These are phyloP conservation scores for Caprella mutica DNA, from an alignment of 2,888 invertebrate species.

Conservation along the genomic window DNA sequence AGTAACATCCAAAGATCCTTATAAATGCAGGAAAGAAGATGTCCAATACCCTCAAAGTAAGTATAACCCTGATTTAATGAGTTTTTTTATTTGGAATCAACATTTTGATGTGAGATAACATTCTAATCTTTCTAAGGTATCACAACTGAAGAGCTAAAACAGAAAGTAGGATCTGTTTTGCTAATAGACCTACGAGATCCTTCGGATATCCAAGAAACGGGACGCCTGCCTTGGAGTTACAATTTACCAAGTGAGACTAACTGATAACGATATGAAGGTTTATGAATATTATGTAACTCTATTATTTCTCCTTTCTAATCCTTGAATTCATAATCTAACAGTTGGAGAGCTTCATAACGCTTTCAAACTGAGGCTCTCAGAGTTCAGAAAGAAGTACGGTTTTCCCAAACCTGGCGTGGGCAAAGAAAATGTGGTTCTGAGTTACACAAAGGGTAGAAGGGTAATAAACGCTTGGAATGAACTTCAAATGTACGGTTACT, in stretches of 20 bases:
- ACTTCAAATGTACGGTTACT: constrained; percentile 3
- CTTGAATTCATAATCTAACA: background rate
- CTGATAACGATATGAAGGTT: too few relatives aligned
- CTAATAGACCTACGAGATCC: constrained; percentile 3
- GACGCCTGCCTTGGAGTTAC: constrained; percentile 4
- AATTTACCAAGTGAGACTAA: constrained; percentile 3
- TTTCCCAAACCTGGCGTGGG: constrained; percentile 2
- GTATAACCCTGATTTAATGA: too few relatives aligned
- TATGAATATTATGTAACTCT: too few relatives aligned
- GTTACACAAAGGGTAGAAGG: background rate
- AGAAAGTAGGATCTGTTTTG: background rate
- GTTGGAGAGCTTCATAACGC: background rate
- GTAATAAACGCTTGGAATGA: constrained; percentile 1
- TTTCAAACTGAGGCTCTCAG: background rate
- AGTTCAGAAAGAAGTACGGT: background rate
- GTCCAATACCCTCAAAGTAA: too few relatives aligned
- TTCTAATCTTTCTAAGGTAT: too few relatives aligned
- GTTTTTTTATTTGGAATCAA: too few relatives aligned
- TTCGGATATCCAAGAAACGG: background rate
- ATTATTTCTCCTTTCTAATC: too few relatives aligned
- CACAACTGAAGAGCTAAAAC: too few relatives aligned
- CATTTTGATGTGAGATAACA: too few relatives aligned
- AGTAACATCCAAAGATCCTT: too few relatives aligned
- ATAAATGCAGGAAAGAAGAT: too few relatives aligned
- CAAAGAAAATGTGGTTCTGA: background rate